Base-by-base conservation (phyloP, 2,797 vertebrate genomes). In the Trachops cirrhosus region DNA sequence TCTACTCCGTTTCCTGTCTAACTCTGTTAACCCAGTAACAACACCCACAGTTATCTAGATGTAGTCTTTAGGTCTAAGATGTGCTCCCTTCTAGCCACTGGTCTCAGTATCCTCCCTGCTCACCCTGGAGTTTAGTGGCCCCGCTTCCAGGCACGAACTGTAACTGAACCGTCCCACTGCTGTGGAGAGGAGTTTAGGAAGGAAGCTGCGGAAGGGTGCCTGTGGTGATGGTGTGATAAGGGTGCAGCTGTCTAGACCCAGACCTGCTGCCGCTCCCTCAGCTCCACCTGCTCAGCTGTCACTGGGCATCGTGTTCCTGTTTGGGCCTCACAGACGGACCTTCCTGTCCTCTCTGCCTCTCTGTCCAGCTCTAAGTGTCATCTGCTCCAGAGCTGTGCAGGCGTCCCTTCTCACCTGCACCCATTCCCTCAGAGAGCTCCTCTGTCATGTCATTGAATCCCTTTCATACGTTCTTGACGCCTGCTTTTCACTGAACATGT, bases 171-270 rank as follows among this genome's bases (percentile, higher is more conserved):
- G 10, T 88, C 29, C 15, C 9, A 70, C 34, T 19, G 3, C 32
- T 39, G 0, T 18, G 32, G 57, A 26, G 26, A 91, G n/a, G 15
- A 50, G 67, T 85, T 68, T n/a, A 80, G 39, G 34, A 29, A 62
- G 54, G 75, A 80, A 11, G 15, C 46, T n/a, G 4, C 14, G 29
- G 39, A 29, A 9, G n/a, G 5, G 3, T 8, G 54, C 19, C 5
- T 1, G 1, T 1, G 14, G 59, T 26, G 22, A 32, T 39, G 6
- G 7, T 37, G 12, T 70, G 1, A 15, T n/a, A 34, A 39, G 11
- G 8, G 11, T n/a, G 0, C 41, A 0, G 16, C 18, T n/a, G 11
- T 41, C 6, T 2, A 75, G 26, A 48, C 48, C 18, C 14, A 9
- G 10, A 48, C 41, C 44, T 92, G 26, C 73, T 62, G 26, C 54